phyloP scores from a whole-genome alignment of 2,797 vertebrate genomes.

The Fistularia tabacaria region DNA sequence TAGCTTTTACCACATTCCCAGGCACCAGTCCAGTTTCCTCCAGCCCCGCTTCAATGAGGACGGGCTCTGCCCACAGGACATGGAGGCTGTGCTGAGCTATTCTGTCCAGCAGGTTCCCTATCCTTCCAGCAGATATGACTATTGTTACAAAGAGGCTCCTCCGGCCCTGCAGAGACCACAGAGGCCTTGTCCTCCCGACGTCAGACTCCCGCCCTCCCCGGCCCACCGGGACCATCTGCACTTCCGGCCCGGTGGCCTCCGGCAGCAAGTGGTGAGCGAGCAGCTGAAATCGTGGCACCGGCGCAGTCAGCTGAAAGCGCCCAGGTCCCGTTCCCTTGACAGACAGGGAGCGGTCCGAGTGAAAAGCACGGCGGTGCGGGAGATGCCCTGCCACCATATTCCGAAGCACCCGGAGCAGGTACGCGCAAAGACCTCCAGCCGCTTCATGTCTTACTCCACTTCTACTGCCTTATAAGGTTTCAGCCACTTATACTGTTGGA shows the following conservation, averaged over 20 bases:
- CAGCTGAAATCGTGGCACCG: constrained; percentile 87
- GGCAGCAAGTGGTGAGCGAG: constrained; percentile 77
- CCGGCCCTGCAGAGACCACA: constrained; percentile 62
- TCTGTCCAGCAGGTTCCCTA: constrained; percentile 35
- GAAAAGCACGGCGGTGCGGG: constrained; percentile 55
- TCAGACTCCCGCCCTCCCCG: constrained; percentile 77
- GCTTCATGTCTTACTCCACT: not conserved
- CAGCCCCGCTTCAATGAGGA: constrained; percentile 59
- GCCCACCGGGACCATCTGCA: constrained; percentile 75
- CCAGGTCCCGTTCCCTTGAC: constrained; percentile 82
- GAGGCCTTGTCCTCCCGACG: constrained; percentile 62
- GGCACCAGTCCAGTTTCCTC: constrained; percentile 55
- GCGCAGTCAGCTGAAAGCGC: constrained; percentile 72
- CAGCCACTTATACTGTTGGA: too few relatives aligned
- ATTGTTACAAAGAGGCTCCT: constrained; percentile 64
- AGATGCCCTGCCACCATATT: constrained; percentile 51
- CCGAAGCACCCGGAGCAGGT: constrained; percentile 69
- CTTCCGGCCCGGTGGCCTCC: constrained; percentile 53
- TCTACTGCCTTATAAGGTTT: too few relatives aligned
- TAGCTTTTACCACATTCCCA: constrained; percentile 55
- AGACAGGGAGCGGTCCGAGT: constrained; percentile 77
- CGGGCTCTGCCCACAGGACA: constrained; percentile 55
- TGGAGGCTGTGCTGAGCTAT: constrained; percentile 58
- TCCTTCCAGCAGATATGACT: constrained; percentile 57
- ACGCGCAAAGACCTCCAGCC: constrained; percentile 8